Evolutionary conservation across 2,888 invertebrate genomes (phyloP).

Genomic region (Drosophila incognita): DNA sequence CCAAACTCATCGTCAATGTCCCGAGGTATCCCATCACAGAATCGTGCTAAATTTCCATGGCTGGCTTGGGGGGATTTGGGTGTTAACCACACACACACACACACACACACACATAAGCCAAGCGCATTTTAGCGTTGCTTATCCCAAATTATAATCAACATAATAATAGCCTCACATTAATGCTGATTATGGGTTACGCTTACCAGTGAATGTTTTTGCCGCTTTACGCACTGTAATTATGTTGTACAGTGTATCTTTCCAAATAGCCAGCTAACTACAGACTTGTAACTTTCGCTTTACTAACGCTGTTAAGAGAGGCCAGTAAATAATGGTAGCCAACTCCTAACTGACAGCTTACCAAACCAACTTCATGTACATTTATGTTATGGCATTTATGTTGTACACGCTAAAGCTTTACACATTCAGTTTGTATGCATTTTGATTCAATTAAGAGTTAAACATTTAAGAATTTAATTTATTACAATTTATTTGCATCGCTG

Average conservation of each 20-base stretch:
- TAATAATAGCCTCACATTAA: slow-evolving; percentile 73
- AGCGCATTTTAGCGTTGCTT: slow-evolving; percentile 53
- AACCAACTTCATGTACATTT: not conserved
- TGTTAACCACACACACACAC: slow-evolving; percentile 58
- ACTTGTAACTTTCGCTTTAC: slow-evolving; percentile 54
- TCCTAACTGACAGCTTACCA: slow-evolving; percentile 15
- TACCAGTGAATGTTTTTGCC: slow-evolving; percentile 58
- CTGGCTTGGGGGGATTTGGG: slow-evolving; percentile 37
- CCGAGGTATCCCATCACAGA: slow-evolving; percentile 19
- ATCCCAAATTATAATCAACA: slow-evolving; percentile 76
- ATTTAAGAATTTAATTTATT: slow-evolving; percentile 1
- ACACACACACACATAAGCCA: slow-evolving; percentile 20
- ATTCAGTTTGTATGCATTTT: not conserved
- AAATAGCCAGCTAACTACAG: slow-evolving; percentile 5
- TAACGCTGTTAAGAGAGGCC: not conserved
- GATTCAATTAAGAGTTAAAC: not conserved
- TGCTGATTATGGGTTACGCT: slow-evolving; percentile 67
- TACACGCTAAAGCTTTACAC: not conserved
- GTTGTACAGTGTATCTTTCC: slow-evolving; percentile 12
- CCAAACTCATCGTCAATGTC: slow-evolving; percentile 59
- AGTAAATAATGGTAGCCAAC: slow-evolving; percentile 1
- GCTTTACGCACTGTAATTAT: slow-evolving; percentile 72
- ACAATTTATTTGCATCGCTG: not conserved
- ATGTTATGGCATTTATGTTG: not conserved
- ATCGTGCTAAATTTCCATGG: slow-evolving; percentile 64